phyloP scores from a whole-genome alignment of 2,888 invertebrate species.

The Pardosa pseudoannulata region DNA sequence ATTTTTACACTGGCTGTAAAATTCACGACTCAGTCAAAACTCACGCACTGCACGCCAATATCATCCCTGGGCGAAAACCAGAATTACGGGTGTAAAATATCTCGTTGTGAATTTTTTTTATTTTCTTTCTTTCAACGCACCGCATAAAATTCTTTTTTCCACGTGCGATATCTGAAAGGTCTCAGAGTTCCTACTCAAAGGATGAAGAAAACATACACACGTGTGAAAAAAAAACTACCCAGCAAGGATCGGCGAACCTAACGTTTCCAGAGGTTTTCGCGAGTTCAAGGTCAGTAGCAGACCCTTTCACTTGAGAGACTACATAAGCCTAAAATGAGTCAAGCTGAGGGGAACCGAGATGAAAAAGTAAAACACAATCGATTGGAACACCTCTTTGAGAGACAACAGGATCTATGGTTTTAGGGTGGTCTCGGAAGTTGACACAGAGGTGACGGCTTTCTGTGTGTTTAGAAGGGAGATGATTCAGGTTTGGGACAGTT shows the following conservation, averaged over 20 bases:
- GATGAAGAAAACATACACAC: not conserved
- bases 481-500: too few relatives aligned
- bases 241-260: not conserved
- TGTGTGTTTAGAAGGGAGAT: not conserved
- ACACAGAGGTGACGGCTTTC: not conserved
- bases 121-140: too few relatives aligned
- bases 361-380: too few relatives aligned
- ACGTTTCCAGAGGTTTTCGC: not conserved
- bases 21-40: too few relatives aligned
- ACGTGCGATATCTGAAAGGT: not conserved
- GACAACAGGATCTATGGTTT: constrained; percentile 17
- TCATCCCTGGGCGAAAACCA: too few relatives aligned
- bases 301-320: constrained; percentile 1
- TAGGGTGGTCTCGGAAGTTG: constrained; percentile 1
- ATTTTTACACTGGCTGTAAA: too few relatives aligned
- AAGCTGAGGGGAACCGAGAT: not conserved
- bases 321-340: not conserved
- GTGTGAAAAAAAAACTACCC: not conserved
- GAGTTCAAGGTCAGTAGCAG: not conserved
- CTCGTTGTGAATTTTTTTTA: too few relatives aligned
- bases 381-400: not conserved
- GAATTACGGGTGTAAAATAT: too few relatives aligned
- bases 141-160: too few relatives aligned
- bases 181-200: not conserved
- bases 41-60: too few relatives aligned